Evolutionary conservation across 2,113 vertebrate species (phyloP).

Genomic region (Artemisiospiza belli): DNA sequence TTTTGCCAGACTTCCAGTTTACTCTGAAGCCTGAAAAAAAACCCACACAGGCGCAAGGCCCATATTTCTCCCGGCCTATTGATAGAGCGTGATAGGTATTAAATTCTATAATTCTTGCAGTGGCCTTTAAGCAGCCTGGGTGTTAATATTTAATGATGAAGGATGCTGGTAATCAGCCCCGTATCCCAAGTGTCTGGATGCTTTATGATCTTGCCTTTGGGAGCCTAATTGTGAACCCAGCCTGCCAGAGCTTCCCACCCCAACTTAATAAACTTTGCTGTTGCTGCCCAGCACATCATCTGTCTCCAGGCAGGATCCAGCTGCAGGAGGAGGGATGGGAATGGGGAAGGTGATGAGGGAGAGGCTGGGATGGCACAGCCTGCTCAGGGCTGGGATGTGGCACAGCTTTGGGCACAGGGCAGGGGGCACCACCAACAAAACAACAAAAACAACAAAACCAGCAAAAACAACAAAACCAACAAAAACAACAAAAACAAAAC

Average conservation of each 20-base stretch:
- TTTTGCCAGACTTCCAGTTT: slow-evolving; percentile 63
- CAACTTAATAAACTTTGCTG: slow-evolving; percentile 65
- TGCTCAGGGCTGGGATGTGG: not conserved
- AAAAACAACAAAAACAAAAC: too few species aligned
- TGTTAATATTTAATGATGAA: slow-evolving; percentile 80
- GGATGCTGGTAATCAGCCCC: slow-evolving; percentile 76
- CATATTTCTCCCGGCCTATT: slow-evolving; percentile 68
- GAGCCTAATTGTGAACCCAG: slow-evolving; percentile 73
- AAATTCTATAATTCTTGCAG: slow-evolving; percentile 78
- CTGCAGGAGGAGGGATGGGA: not conserved
- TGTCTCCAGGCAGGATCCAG: slow-evolving; percentile 35
- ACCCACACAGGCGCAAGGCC: not conserved
- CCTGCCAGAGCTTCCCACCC: slow-evolving; percentile 54
- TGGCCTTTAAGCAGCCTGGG: slow-evolving; percentile 72
- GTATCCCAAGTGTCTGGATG: slow-evolving; percentile 73
- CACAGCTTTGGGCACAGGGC: not conserved
- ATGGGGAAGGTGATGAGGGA: not conserved
- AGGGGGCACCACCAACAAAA: not conserved
- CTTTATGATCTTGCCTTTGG: slow-evolving; percentile 76
- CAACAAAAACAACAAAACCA: too few species aligned
- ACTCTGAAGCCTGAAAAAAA: slow-evolving; percentile 56
- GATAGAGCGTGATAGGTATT: slow-evolving; percentile 71
- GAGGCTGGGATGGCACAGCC: not conserved
- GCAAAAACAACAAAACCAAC: too few species aligned
- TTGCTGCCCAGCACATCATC: slow-evolving; percentile 38